Evolutionary conservation across 2,797 vertebrate genomes (phyloP), one percentile per base, ranked within the genome.

Genomic region (Acanthopagrus latus): DNA sequence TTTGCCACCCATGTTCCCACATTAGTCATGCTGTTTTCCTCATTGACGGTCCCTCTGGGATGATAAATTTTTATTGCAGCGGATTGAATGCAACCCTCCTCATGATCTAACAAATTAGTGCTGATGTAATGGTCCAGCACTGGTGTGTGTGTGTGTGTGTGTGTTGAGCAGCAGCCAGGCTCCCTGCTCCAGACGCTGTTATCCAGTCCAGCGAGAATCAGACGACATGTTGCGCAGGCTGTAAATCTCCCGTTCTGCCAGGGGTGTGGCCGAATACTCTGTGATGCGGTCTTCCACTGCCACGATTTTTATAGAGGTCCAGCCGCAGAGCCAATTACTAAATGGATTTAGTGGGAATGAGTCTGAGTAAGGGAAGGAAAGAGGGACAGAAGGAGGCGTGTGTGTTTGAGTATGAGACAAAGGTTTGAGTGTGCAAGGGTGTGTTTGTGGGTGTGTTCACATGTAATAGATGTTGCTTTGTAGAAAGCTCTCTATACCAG

Each of bases 321-420:
- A 82, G 88, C 91, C 66, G 66, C 78, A 87, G 83, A 91, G 79
- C 89, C 88, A 93, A 94, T 94, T 92, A 94, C 80, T 71, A 90
- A 94, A 95, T 94, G 92, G 93, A 84, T 87, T 71, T 74, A 77
- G 64, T 69, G 58, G 56, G 46, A 84, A 76, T 64, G 66, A 79
- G 63, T 59, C 11, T 20, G 51, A 60, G 52, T 50, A 64, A 67
- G 82, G 56, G 74, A 46, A 5, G 51, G 44, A 38, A 64, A 38
- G 59, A 38, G 6, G 44, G 67, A 25, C 63, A 63, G 46, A 64
- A 33, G 70, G 72, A 74, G 58, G 59, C 23, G 70, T 74, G 23
- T 52, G 62, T 69, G 80, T 80, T 41, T 71, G 75, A 67, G 59
- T 82, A 68, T 29, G 63, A 78, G 76, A 67, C 64, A 80, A 82